Base-by-base conservation (phyloP, 1,140 invertebrate species). In the Tetramorium parvispinum region DNA sequence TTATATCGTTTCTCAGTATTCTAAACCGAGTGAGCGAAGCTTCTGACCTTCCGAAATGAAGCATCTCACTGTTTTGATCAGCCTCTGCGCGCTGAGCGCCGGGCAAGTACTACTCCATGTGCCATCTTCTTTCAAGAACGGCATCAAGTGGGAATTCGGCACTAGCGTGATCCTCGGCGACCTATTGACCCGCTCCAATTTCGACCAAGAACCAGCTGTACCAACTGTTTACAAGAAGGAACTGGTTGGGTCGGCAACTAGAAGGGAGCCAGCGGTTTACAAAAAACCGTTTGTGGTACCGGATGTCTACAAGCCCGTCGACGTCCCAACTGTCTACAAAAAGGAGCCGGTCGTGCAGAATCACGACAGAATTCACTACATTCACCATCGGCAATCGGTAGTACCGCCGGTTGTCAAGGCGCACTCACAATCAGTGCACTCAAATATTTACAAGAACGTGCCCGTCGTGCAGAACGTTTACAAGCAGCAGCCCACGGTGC, bases 141-240 rank as follows among this genome's bases (percentile, higher is more conserved):
- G 86, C 32, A 5, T 65, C 75, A 88, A 85, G n/a, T 88, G 86
- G 86, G 18, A 32, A 43, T 49, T 87, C 8, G 70, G 49, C 11
- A 32, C 49, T 8, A 40, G 43, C 21, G 40, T 27, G 32, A 27
- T 24, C 53, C 21, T 11, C 13, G 57, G 2, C 27, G 46, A 68
- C 40, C 1, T 21, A 49, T 27, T 57, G 55, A 13, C 8, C 6
- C 37, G 51, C 1, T 27, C 40, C 24, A 40, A 32, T 10, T 13
- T 68, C 40, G 16, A 16, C 11, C 13, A 55, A 32, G 16, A 0
- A 8, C 8, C n/a, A 57, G 3, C 7, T 5, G 51, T 2, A 43
- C 21, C 79, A 18, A 71, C 27, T 27, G 66, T 73, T 82, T 55
- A 71, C 16, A 27, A 71, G 16, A 55, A 82, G 13, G 7, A 71